Evolutionary conservation across 2,797 vertebrate species (phyloP).

Genomic region (Pristis pectinata): DNA sequence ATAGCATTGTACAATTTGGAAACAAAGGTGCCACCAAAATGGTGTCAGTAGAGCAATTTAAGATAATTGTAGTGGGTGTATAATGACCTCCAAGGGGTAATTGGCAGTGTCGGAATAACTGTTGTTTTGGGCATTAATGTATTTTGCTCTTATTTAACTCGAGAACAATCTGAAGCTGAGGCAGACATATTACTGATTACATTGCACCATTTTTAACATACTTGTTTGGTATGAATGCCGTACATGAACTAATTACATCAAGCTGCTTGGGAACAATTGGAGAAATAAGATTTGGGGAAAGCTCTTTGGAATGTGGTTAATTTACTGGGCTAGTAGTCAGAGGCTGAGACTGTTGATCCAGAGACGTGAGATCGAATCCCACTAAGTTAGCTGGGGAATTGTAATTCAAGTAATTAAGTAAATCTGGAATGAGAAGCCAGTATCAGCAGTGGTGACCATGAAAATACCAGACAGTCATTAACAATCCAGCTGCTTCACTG

Average conservation of each 20-base stretch:
- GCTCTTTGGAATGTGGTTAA: neutral
- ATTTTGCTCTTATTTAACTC: neutral
- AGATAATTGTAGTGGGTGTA: constrained; percentile 45
- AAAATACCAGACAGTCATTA: no score
- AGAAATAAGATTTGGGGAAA: neutral
- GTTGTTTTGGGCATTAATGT: constrained; percentile 43
- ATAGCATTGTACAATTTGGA: neutral
- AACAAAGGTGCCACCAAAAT: no score
- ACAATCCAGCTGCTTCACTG: no score
- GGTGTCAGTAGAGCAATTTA: no score
- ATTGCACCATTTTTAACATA: neutral
- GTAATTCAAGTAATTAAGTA: no score
- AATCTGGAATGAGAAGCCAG: no score
- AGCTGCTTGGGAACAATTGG: neutral
- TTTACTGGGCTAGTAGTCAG: no score
- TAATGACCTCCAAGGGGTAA: constrained; percentile 47
- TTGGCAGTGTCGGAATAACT: constrained; percentile 44
- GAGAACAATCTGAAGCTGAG: neutral
- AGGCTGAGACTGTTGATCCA: no score
- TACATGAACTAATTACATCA: neutral
- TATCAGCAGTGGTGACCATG: no score
- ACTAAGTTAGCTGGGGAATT: no score
- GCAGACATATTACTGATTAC: neutral
- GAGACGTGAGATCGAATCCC: no score
- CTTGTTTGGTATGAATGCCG: neutral